phyloP scores from a whole-genome alignment of 2,888 invertebrate genomes.

The Herminia tarsipennalis region DNA sequence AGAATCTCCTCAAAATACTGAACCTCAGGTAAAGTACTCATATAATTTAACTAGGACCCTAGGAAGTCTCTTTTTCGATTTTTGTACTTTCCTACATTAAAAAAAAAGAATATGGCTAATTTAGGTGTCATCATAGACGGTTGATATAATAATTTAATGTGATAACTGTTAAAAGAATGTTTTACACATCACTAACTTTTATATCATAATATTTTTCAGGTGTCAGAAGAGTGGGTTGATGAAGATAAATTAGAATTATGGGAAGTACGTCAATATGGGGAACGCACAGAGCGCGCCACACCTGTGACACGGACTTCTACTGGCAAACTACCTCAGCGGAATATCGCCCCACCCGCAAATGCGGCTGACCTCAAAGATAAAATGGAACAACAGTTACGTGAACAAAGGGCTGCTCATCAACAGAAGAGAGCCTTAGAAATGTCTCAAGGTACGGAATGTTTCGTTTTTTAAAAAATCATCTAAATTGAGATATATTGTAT shows the following conservation, averaged over 20 bases:
- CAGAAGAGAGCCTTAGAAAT: constrained; percentile 92
- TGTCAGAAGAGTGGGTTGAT: constrained; percentile 97
- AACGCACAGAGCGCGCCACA: constrained; percentile 89
- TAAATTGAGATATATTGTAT: no score
- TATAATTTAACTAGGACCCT: background rate
- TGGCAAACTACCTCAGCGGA: constrained; percentile 87
- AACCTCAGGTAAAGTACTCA: constrained; percentile 88
- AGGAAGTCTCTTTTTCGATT: no score
- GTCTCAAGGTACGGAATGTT: constrained; percentile 85
- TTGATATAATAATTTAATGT: background rate
- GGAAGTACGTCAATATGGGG: constrained; percentile 98
- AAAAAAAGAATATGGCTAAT: no score
- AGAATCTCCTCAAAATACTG: constrained; percentile 97
- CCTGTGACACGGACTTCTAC: constrained; percentile 93
- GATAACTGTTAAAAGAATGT: no score
- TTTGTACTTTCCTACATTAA: no score
- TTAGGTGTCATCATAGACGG: no score
- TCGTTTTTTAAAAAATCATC: no score
- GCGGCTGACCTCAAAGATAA: constrained; percentile 94
- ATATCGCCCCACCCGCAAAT: constrained; percentile 80
- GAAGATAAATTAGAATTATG: constrained; percentile 98
- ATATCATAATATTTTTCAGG: constrained; percentile 60
- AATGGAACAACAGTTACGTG: constrained; percentile 95
- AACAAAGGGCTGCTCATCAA: constrained; percentile 95
- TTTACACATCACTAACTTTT: background rate